Percentiles rank a stretch among this genome's conserved stretches.
Evolutionary conservation across 1,140 invertebrate genomes (phyloP).

Genomic region (Saxidomus purpurata): DNA sequence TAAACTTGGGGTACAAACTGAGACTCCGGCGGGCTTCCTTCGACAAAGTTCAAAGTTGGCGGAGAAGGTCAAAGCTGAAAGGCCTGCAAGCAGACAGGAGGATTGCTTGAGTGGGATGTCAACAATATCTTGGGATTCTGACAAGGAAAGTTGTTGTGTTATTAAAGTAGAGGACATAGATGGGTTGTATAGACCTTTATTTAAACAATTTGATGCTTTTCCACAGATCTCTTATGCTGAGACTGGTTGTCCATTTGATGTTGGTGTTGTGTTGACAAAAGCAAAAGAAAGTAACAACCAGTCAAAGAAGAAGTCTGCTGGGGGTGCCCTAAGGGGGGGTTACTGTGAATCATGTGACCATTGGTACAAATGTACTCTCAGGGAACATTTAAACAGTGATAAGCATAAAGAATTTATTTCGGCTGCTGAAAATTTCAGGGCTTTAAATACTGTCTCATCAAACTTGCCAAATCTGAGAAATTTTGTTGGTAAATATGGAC

Average conservation of each 20-base stretch:
- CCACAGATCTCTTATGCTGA: slow-evolving; percentile 66
- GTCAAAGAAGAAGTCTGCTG: slow-evolving; percentile 56
- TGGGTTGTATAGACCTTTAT: slow-evolving; percentile 69
- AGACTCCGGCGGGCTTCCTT: slow-evolving; percentile 66
- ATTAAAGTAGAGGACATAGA: slow-evolving; percentile 73
- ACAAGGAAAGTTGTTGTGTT: slow-evolving; percentile 67
- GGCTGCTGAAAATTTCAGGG: slow-evolving; percentile 68
- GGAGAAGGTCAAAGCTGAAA: slow-evolving; percentile 42
- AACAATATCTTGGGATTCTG: slow-evolving; percentile 72
- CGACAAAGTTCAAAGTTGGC: slow-evolving; percentile 61
- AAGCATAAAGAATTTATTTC: slow-evolving; percentile 74
- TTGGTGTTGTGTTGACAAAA: slow-evolving; percentile 67
- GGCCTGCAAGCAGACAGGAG: slow-evolving; percentile 17
- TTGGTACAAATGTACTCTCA: slow-evolving; percentile 74
- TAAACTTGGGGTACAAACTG: slow-evolving; percentile 69
- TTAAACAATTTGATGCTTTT: slow-evolving; percentile 72
- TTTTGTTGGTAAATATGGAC: slow-evolving; percentile 42
- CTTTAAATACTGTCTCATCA: slow-evolving; percentile 68
- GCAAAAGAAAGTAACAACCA: slow-evolving; percentile 64
- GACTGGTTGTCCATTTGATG: slow-evolving; percentile 75
- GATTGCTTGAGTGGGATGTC: slow-evolving; percentile 67
- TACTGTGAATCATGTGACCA: slow-evolving; percentile 78
- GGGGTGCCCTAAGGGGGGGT: slow-evolving; percentile 64
- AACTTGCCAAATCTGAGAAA: slow-evolving; percentile 65
- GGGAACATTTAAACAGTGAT: slow-evolving; percentile 74